Conservation (phyloP, 2,113 vertebrate genomes). For the Asarcornis scutulata region DNA sequence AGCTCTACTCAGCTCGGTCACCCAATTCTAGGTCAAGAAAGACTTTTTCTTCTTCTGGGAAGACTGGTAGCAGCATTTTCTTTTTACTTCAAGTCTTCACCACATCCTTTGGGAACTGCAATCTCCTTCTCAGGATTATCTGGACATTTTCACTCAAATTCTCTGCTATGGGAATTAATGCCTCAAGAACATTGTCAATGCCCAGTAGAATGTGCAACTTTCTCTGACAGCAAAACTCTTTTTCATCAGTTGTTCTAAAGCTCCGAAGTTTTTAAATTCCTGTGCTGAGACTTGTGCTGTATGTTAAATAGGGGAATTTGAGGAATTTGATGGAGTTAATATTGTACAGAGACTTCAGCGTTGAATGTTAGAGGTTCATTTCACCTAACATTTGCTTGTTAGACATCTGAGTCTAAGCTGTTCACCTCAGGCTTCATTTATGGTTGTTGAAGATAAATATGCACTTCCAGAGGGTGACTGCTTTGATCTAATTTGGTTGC, state of each 20-base stretch:
- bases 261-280: background rate
- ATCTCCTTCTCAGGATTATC: background rate
- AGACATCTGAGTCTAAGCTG: slow-evolving; percentile 2
- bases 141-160: background rate
- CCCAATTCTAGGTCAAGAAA: background rate
- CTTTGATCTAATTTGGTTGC: slow-evolving; percentile 55
- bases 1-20: background rate
- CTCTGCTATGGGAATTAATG: background rate
- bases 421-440: slow-evolving; percentile 48
- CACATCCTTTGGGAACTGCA: background rate
- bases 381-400: background rate
- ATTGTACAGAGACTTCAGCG: background rate
- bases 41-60: fast-evolving
- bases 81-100: background rate
- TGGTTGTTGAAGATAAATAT: slow-evolving; percentile 47
- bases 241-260: background rate
- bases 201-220: background rate
- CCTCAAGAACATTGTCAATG: background rate
- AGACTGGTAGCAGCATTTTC: background rate
- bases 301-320: background rate
- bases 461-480: slow-evolving; percentile 29
- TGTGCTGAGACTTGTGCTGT: fast-evolving
- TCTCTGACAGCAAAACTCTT: background rate
- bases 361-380: slow-evolving; percentile 5
- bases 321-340: background rate